These are phyloP conservation scores for Pandemis heparana DNA, from an alignment of 2,888 invertebrate genomes.

Conservation along the genomic window DNA sequence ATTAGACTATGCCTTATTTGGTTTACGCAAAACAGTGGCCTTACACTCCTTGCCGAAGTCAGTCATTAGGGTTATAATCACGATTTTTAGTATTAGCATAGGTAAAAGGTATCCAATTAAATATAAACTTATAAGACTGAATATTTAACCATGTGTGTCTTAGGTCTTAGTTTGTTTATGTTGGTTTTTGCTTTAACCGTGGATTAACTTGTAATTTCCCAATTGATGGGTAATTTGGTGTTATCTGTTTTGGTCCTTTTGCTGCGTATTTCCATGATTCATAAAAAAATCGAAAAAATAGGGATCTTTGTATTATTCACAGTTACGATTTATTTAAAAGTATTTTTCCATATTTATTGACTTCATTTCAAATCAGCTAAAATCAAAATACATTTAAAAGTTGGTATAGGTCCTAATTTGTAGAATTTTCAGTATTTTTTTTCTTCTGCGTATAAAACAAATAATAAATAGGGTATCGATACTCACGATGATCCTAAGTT, in stretches of 20 bases:
- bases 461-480: not conserved
- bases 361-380: too few relatives aligned
- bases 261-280: too few relatives aligned
- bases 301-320: too few relatives aligned
- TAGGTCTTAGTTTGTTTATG: not conserved
- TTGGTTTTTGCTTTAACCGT: too few relatives aligned
- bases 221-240: too few relatives aligned
- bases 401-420: too few relatives aligned
- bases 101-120: not conserved
- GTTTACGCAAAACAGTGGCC: conserved; percentile 46
- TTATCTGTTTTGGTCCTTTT: too few relatives aligned
- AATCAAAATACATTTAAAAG: too few relatives aligned
- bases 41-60: conserved; percentile 43
- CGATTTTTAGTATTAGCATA: not conserved
- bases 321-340: too few relatives aligned
- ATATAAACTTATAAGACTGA: not conserved
- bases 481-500: conserved; percentile 55
- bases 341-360: too few relatives aligned
- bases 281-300: too few relatives aligned
- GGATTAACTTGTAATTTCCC: too few relatives aligned
- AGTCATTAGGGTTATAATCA: not conserved
- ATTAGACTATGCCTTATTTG: conserved; percentile 49
- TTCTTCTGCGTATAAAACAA: not conserved
- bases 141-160: not conserved
- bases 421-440: not conserved